Evolutionary conservation across 2,888 invertebrate genomes (phyloP).

Genomic region (Amphipoea oculea): DNA sequence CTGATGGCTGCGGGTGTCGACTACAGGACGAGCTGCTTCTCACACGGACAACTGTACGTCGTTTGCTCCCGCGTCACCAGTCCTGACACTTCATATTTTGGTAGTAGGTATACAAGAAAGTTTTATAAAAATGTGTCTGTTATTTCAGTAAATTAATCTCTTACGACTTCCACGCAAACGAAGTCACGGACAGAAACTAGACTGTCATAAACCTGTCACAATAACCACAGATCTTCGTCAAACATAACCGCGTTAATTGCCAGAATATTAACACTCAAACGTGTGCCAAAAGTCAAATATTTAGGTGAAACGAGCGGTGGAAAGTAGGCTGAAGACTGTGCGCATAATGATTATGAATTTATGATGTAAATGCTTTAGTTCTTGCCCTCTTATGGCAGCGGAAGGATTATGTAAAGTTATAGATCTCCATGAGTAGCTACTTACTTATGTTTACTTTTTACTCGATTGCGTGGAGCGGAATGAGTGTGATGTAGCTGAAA

Average conservation of each 20-base stretch:
- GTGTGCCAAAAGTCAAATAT: constrained; percentile 41
- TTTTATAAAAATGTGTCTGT: too few species aligned
- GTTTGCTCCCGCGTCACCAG: neutral
- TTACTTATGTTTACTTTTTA: constrained; percentile 25
- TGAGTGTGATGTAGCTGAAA: constrained; percentile 18
- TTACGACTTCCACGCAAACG: neutral
- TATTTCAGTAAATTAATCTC: neutral
- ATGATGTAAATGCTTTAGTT: constrained; percentile 47
- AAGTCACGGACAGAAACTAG: neutral
- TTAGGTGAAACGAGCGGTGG: constrained; percentile 30
- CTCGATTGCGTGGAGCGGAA: constrained; percentile 27
- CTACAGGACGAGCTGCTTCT: neutral
- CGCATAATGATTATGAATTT: constrained; percentile 19
- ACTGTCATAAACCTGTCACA: constrained; percentile 13
- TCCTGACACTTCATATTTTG: neutral
- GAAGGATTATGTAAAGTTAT: constrained; percentile 52
- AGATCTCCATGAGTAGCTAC: constrained; percentile 21
- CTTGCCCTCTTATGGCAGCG: constrained; percentile 38
- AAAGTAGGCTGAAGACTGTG: constrained; percentile 41
- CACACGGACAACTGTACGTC: neutral
- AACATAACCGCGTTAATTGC: constrained; percentile 26
- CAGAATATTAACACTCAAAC: constrained; percentile 26
- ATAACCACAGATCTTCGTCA: constrained; percentile 11
- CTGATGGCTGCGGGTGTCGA: neutral
- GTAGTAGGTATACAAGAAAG: too few species aligned